These are phyloP conservation scores for Gallinago solitaria DNA, from an alignment of 2,797 vertebrate species.

Conservation along the genomic window DNA sequence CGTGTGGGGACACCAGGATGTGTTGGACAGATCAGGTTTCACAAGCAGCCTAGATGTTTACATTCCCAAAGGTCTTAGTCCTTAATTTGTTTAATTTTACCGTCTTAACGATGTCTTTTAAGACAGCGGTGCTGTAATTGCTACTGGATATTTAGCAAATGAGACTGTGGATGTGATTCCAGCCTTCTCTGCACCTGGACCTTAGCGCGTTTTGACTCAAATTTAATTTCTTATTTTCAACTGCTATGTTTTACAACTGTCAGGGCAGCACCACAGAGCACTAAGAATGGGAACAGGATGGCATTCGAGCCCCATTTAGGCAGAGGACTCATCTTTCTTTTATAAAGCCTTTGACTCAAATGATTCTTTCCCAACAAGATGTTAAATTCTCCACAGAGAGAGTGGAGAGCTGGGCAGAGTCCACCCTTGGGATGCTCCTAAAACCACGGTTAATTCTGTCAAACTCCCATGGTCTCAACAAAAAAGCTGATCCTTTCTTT, in stretches of 20 bases:
- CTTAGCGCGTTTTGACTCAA: not conserved
- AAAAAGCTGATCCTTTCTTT: not conserved
- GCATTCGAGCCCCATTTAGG: rapidly evolving
- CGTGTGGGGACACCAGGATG: not conserved
- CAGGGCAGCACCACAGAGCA: not conserved
- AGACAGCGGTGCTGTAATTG: not conserved
- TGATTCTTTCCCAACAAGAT: not conserved
- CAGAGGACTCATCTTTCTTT: not conserved
- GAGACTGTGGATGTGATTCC: not conserved
- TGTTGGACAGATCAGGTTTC: not conserved
- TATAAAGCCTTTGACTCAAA: not conserved
- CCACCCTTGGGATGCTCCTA: not conserved
- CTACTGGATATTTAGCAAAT: not conserved
- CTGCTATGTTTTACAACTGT: not conserved
- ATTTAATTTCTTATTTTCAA: not conserved
- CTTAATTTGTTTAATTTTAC: not conserved
- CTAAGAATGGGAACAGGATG: not conserved
- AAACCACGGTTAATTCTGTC: rapidly evolving
- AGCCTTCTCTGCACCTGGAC: not conserved
- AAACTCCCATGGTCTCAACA: not conserved
- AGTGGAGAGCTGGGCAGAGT: not conserved
- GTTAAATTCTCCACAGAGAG: not conserved
- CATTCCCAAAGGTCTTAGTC: not conserved
- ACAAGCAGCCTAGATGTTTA: not conserved
- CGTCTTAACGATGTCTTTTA: not conserved